Evolutionary conservation across 2,113 vertebrate genomes (phyloP), one percentile per base, ranked within the genome.

Genomic region (Melierax canorus): DNA sequence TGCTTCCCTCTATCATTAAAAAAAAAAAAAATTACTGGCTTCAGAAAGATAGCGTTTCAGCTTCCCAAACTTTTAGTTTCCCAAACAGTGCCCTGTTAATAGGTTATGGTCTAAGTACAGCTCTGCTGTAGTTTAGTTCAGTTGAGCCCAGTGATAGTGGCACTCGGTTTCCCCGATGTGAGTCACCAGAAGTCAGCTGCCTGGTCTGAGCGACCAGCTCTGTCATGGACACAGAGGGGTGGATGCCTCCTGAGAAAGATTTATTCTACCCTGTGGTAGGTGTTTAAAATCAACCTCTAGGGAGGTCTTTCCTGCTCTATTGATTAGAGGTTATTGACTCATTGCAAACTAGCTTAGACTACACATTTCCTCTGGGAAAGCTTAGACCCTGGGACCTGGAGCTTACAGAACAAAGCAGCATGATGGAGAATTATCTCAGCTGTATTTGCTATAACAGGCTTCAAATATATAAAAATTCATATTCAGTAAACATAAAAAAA

Each of bases 151-250:
- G 4, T 50, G 39, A 24, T 46, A 51, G 38, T 75, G 36, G 9
- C 17, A 20, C 17, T 69, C 39, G 12, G 36, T 64, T 45, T 73
- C 20, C 10, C 67, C 59, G 5, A 10, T 27, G 15, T 50, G 56
- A 68, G 43, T 36, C 38, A 81, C 24, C 51, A 88, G 50, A 53
- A 77, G 8, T 38, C 50, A 58, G 39, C 34, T 50, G 26, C 32
- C 55, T 79, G 38, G 10, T 73, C n/a, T 77, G 26, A 55, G 46
- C 0, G 0, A 19, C 9, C 6, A 3, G 3, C 8, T 86, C 50
- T 88, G 53, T 22, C 69, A 50, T 45, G 22, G 10, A 41, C 32
- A n/a, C 5, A 59, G 38, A 43, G 11, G 20, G 32, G 39, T 32
- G 29, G 13, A 4, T 60, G 7, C 27, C 45, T 76, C 29, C 24